These are phyloP conservation scores for Melanargia galathea DNA, from an alignment of 2,888 invertebrate genomes.

Conservation along the genomic window DNA sequence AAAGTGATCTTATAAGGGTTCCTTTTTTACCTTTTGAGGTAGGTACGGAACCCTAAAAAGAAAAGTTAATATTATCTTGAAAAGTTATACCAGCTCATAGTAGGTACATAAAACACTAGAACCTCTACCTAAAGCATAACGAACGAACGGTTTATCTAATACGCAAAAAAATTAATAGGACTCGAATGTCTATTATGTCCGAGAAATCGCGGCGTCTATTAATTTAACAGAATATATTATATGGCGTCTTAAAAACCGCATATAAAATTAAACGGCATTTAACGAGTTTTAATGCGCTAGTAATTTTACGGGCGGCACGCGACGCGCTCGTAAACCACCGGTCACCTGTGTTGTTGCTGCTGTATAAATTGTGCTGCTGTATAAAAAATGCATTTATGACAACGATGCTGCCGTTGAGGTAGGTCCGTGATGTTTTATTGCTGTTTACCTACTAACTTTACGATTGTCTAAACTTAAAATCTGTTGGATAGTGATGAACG, in stretches of 20 bases:
- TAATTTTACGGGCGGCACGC: conserved; percentile 62
- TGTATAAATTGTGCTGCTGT: conserved; percentile 53
- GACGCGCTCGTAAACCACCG: conserved; percentile 73
- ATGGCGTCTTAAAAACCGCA: conserved; percentile 20
- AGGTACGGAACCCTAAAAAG: no score
- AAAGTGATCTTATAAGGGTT: no score
- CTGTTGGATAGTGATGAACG: background rate
- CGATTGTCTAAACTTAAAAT: background rate
- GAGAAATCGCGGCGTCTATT: background rate
- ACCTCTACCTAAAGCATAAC: no score
- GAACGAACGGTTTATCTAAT: no score
- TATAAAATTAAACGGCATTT: conserved; percentile 36
- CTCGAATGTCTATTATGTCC: background rate
- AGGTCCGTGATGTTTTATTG: conserved; percentile 27
- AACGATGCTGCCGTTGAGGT: conserved; percentile 31
- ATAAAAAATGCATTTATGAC: conserved; percentile 39
- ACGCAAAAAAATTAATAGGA: no score
- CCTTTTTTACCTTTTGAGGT: no score
- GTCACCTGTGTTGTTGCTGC: conserved; percentile 78
- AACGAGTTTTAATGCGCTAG: conserved; percentile 37
- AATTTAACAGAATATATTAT: conserved; percentile 11
- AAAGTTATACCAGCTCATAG: no score
- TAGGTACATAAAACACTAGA: background rate
- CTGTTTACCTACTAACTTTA: background rate
- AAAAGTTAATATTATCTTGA: no score